A percentile compares a stretch with the other conserved stretches of the same genome.
phyloP scores from a whole-genome alignment of 1,140 invertebrate genomes.

The Drosophila eugracilis region DNA sequence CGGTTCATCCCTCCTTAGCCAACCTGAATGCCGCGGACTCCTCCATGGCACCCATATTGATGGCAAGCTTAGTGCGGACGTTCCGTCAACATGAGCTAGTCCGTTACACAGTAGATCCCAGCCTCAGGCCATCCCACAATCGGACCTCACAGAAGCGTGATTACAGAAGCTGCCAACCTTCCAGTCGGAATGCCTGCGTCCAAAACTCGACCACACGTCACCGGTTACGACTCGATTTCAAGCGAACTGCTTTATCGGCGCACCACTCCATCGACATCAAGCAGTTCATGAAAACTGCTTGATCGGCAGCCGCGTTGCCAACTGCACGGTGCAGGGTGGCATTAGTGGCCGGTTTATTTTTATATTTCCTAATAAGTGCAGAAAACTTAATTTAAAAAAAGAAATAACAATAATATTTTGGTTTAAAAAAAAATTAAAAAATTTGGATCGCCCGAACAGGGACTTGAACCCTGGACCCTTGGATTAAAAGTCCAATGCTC shows the following conservation, averaged over 20 bases:
- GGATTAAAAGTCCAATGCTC: conserved; percentile 92
- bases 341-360: neutral
- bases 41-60: conserved; percentile 95
- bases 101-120: conserved; percentile 89
- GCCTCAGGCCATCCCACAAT: conserved; percentile 94
- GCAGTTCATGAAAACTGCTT: neutral
- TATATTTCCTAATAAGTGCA: no score
- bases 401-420: neutral
- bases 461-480: conserved; percentile 92
- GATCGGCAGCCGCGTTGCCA: conserved; percentile 14
- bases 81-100: conserved; percentile 91
- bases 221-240: neutral
- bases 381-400: neutral
- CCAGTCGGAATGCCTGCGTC: conserved; percentile 87
- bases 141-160: conserved; percentile 96
- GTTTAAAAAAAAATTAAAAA: neutral
- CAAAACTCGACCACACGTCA: neutral
- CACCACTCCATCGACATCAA: conserved; percentile 1
- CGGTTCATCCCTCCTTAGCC: conserved; percentile 96
- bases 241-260: conserved; percentile 12
- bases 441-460: conserved; percentile 89
- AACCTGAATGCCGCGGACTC: conserved; percentile 94
- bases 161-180: conserved; percentile 96
- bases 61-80: conserved; percentile 95
- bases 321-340: neutral